Evolutionary conservation across 2,888 invertebrate genomes (phyloP).

Genomic region (Sphecodes monilicornis): DNA sequence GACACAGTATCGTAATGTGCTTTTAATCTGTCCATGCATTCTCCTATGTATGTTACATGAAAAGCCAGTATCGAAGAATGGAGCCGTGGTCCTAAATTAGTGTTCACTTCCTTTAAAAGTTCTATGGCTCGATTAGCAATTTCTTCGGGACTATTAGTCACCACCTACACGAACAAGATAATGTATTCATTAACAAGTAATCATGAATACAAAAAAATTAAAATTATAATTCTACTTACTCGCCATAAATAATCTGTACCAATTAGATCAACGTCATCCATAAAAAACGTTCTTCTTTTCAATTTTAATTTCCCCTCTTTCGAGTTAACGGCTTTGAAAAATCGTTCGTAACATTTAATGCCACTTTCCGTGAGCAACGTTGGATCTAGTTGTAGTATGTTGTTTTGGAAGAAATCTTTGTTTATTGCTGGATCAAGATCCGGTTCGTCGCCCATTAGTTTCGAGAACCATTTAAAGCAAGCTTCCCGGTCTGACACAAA

Average conservation of each 20-base stretch:
- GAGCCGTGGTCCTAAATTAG: slow-evolving; percentile 95
- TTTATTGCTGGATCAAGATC: slow-evolving; percentile 98
- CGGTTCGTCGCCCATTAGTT: slow-evolving; percentile 98
- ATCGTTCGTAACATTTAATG: slow-evolving; percentile 95
- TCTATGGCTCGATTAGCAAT: slow-evolving; percentile 97
- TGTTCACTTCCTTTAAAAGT: slow-evolving; percentile 96
- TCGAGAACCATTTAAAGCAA: slow-evolving; percentile 99
- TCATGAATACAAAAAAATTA: background rate
- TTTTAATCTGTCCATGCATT: slow-evolving; percentile 95
- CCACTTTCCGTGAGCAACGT: slow-evolving; percentile 96
- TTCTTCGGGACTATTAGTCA: slow-evolving; percentile 95
- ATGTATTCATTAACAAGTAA: slow-evolving; percentile 3
- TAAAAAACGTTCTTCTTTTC: slow-evolving; percentile 93
- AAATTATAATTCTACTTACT: slow-evolving; percentile 85
- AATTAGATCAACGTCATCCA: slow-evolving; percentile 97
- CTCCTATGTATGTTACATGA: slow-evolving; percentile 96
- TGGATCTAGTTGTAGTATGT: slow-evolving; percentile 96
- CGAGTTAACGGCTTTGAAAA: slow-evolving; percentile 97
- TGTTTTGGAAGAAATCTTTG: slow-evolving; percentile 97
- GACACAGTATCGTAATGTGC: slow-evolving; percentile 94
- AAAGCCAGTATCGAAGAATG: slow-evolving; percentile 92
- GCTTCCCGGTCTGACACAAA: slow-evolving; percentile 97
- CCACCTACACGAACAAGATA: slow-evolving; percentile 86
- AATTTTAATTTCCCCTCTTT: slow-evolving; percentile 96
- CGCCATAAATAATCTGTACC: slow-evolving; percentile 98